These are phyloP conservation scores for Podarcis raffonei DNA, from an alignment of 2,113 vertebrate genomes.

Conservation along the genomic window DNA sequence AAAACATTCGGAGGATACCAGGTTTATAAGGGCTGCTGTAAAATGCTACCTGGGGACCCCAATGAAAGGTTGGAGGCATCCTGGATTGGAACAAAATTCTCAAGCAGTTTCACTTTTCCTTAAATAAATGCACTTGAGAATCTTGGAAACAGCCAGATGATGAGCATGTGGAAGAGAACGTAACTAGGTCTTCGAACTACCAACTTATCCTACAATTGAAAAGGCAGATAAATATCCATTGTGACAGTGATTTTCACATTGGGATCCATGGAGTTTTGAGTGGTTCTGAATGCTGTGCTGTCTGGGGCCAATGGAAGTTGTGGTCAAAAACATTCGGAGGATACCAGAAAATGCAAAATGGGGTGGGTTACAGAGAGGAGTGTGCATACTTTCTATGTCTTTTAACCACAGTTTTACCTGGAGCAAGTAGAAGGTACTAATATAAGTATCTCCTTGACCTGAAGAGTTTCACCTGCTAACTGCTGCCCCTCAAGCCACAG, in stretches of 20 bases:
- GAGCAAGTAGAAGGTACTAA: neutral
- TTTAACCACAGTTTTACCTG: too few relatives aligned
- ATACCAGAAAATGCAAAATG: neutral
- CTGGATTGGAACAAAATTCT: rapidly evolving
- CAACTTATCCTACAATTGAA: neutral
- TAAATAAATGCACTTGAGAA: neutral
- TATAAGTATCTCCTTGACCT: neutral
- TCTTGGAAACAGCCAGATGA: neutral
- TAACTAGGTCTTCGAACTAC: neutral
- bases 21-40: neutral
- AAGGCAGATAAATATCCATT: neutral
- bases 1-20: too few relatives aligned
- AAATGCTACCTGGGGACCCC: neutral
- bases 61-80: neutral
- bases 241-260: too few relatives aligned
- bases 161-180: neutral
- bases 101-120: neutral
- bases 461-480: neutral
- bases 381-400: too few relatives aligned
- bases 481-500: neutral
- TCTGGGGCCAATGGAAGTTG: too few relatives aligned
- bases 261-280: neutral
- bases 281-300: too few relatives aligned
- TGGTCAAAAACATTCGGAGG: too few relatives aligned
- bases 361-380: neutral